Percentiles rank a stretch among this genome's conserved stretches.
Conservation (phyloP, 2,113 vertebrate species). For the Scatophagus argus region DNA sequence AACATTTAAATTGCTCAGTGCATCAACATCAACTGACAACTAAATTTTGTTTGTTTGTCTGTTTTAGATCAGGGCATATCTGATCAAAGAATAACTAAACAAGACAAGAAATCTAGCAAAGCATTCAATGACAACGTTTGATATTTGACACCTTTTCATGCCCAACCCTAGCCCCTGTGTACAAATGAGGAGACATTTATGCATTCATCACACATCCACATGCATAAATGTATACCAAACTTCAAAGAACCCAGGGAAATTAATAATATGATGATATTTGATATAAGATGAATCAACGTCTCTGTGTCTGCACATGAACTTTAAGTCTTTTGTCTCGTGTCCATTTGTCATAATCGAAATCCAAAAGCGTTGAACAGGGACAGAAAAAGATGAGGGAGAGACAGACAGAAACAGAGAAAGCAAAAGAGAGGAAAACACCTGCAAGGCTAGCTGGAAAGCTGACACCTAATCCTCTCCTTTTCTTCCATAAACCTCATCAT, state of each 20-base stretch:
- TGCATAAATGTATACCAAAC: background rate
- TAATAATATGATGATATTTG: background rate
- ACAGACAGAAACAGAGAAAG: background rate
- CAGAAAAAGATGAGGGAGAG: constrained; percentile 13
- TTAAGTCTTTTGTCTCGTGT: constrained; percentile 34
- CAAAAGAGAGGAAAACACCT: constrained; percentile 33
- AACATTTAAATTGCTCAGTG: background rate
- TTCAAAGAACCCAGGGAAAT: constrained; percentile 5
- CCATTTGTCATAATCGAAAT: constrained; percentile 32
- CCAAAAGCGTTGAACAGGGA: constrained; percentile 9
- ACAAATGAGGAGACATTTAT: background rate
- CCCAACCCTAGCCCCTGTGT: background rate
- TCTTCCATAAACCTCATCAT: constrained; percentile 31
- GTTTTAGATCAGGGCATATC: background rate
- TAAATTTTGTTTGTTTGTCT: background rate
- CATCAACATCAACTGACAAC: background rate
- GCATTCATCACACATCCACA: background rate
- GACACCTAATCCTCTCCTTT: constrained; percentile 44
- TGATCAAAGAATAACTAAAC: background rate
- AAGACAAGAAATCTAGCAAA: background rate
- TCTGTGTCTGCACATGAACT: background rate
- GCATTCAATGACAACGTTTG: background rate
- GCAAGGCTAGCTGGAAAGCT: constrained; percentile 30
- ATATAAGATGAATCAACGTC: constrained; percentile 7
- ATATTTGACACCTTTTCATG: background rate